Evolutionary conservation across 2,113 vertebrate species (phyloP), one percentile per base, ranked within the genome.

Genomic region (Megaceryle torquata): DNA sequence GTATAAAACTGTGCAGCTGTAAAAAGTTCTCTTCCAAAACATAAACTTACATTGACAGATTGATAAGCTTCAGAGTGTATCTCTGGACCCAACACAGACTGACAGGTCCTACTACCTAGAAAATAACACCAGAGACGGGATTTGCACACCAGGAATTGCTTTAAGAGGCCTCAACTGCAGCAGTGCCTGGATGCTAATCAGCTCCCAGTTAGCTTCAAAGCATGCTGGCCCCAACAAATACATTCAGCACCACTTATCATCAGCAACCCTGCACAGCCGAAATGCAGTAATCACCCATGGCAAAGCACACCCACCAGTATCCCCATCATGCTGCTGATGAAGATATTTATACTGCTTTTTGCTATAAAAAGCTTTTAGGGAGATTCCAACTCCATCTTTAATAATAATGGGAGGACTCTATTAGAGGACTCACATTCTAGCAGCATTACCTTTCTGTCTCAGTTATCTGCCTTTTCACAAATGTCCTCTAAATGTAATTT

Each of bases 291-390:
- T 70, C 72, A 48, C 61, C 60, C 33, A 68, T 51, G 86, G n/a
- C 93, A 72, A 97, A 95, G 93, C 86, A 96, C 46, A 57, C 63
- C 68, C 71, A 72, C 46, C 72, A 50, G 39, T 29, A 83, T 31
- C 71, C 43, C 79, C 9, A 1, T 8, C 64, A 74, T 13, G 4
- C 70, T 44, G 76, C 71, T 43, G 53, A 75, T 75, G 84, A 81
- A 91, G 89, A 24, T 9, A 76, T 57, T 87, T 76, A 48, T 6
- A 79, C 26, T 57, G 44, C 20, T 85, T 84, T 97, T 57, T 65
- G 64, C 53, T 82, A 80, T 21, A 72, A 86, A 96, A 16, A 57
- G 13, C 35, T 16, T 81, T 10, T 44, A 53, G 48, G 26, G 13
- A 88, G 39, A 39, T 48, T 44, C 56, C 57, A 82, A 21, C 21